Percentiles rank a stretch among this genome's conserved stretches.
Evolutionary conservation across 2,113 vertebrate genomes (phyloP).

Genomic region (Empidonax traillii): DNA sequence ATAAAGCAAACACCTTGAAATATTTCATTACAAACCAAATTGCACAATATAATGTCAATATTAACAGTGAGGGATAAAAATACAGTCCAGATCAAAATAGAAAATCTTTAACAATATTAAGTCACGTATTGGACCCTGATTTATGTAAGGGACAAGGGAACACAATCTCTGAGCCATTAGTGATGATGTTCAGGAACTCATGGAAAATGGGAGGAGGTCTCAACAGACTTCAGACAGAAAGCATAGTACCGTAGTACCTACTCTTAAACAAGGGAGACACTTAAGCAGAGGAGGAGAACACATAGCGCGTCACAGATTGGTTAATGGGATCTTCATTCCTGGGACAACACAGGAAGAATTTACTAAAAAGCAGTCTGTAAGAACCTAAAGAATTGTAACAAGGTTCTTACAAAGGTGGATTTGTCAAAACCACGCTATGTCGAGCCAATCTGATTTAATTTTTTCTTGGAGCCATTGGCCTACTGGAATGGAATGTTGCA

Average conservation of each 20-base stretch:
- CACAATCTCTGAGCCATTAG: neutral
- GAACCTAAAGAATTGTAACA: neutral
- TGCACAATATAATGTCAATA: neutral
- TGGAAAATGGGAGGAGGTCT: neutral
- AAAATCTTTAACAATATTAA: neutral
- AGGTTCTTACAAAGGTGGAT: neutral
- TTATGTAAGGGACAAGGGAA: neutral
- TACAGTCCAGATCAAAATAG: neutral
- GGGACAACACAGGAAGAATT: neutral
- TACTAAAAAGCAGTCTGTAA: neutral
- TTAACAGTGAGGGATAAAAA: neutral
- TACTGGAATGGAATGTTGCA: neutral
- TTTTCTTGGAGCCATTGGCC: neutral
- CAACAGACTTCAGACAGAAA: neutral
- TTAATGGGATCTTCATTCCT: neutral
- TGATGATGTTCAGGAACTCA: neutral
- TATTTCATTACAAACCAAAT: neutral
- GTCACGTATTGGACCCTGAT: neutral
- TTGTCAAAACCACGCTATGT: neutral
- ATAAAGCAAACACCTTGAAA: neutral
- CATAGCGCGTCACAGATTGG: fast-evolving
- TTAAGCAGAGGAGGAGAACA: neutral
- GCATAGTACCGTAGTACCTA: neutral
- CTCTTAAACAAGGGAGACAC: neutral
- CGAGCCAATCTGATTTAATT: neutral